Conservation (phyloP, 2,888 invertebrate genomes). For the Cynaeus angustus region DNA sequence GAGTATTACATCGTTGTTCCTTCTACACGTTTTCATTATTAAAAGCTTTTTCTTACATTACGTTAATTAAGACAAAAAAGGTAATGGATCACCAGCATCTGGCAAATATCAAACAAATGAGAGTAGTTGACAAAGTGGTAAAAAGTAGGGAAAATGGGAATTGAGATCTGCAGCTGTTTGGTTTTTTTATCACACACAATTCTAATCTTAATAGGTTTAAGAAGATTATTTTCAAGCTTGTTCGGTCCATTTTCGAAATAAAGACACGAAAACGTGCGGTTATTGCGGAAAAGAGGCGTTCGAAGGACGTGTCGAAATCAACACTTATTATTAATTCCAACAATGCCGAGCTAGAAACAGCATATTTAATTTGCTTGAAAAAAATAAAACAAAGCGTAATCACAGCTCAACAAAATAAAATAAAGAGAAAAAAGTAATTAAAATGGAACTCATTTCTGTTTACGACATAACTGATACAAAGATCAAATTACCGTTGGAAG, state of each 20-base stretch:
- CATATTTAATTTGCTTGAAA: constrained; percentile 39
- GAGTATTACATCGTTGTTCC: not conserved
- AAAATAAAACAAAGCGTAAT: constrained; percentile 29
- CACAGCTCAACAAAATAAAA: constrained; percentile 32
- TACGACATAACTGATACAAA: constrained; percentile 40
- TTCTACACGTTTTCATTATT: too few species aligned
- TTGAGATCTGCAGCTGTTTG: constrained; percentile 33
- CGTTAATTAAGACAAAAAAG: not conserved
- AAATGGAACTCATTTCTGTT: constrained; percentile 35
- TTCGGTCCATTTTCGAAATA: not conserved
- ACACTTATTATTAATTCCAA: not conserved
- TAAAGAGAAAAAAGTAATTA: constrained; percentile 37
- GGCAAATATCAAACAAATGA: constrained; percentile 22
- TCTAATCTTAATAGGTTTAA: constrained; percentile 40
- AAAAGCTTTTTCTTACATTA: too few species aligned
- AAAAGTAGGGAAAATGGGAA: constrained; percentile 20
- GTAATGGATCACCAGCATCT: not conserved
- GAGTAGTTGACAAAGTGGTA: constrained; percentile 17
- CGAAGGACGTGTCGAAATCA: not conserved
- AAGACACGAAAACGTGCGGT: not conserved
- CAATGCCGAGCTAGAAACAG: constrained; percentile 7
- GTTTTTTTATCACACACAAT: constrained; percentile 35
- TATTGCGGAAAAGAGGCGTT: too few species aligned
- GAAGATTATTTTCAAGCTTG: constrained; percentile 30
- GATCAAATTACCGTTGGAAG: constrained; percentile 34